These are phyloP conservation scores for Zaprionus capensis DNA, from an alignment of 1,140 invertebrate genomes.

Conservation along the genomic window DNA sequence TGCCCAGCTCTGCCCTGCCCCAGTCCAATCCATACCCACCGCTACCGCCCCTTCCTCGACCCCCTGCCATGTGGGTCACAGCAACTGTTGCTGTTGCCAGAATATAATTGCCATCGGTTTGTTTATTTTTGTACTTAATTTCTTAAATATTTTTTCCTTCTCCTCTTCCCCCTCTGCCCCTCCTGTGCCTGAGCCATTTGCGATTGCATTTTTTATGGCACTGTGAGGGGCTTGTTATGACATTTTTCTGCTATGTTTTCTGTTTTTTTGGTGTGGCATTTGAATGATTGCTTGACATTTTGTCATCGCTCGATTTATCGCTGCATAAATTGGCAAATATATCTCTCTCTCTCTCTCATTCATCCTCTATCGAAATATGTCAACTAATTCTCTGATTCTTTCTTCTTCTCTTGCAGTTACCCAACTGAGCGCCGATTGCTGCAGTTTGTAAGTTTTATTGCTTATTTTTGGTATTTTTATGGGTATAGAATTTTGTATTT, in stretches of 20 bases:
- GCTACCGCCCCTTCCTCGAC: background rate
- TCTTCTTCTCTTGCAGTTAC: background rate
- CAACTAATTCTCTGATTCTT: background rate
- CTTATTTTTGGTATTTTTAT: background rate
- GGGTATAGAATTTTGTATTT: background rate
- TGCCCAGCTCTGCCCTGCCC: background rate
- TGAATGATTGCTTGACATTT: constrained; percentile 72
- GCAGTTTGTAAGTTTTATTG: background rate
- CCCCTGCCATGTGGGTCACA: constrained; percentile 52
- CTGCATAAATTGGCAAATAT: constrained; percentile 13
- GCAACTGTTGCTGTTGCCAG: constrained; percentile 45
- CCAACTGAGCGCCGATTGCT: background rate
- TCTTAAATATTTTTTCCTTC: constrained; percentile 15
- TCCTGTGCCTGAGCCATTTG: constrained; percentile 47
- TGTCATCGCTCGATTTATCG: constrained; percentile 31
- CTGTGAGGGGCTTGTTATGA: constrained; percentile 53
- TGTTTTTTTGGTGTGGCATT: constrained; percentile 60
- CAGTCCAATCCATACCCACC: background rate
- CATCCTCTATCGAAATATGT: background rate
- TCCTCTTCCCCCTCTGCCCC: constrained; percentile 32
- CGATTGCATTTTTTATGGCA: constrained; percentile 49
- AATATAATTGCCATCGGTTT: constrained; percentile 59
- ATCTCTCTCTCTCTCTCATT: background rate
- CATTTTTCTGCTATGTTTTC: constrained; percentile 49
- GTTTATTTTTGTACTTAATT: constrained; percentile 31